Conservation (phyloP, 2,113 vertebrate species). For the Xiphorhynchus elegans region DNA sequence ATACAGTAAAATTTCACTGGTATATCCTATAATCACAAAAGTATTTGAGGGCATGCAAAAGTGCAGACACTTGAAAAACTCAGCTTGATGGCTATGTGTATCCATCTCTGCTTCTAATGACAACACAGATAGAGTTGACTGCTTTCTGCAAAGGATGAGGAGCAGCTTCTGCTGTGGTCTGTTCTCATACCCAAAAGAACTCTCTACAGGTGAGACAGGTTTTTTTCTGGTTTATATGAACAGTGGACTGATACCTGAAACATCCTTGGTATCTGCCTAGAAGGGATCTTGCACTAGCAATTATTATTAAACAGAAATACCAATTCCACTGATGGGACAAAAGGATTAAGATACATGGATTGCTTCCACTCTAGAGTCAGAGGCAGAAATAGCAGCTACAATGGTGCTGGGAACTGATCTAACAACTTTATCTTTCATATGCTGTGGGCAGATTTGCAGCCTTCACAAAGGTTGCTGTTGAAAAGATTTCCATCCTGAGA, state of each 20-base stretch:
- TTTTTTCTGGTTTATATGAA: not conserved
- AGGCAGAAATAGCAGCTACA: not conserved
- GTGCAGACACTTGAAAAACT: not conserved
- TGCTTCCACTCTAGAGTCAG: not conserved
- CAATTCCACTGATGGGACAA: not conserved
- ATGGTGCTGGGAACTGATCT: not conserved
- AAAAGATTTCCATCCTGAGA: not conserved
- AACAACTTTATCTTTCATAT: not conserved
- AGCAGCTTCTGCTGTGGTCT: not conserved
- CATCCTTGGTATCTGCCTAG: not conserved
- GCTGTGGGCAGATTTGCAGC: not conserved
- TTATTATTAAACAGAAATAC: not conserved
- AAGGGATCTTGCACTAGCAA: not conserved
- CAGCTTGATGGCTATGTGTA: accelerated
- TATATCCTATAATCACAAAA: not conserved
- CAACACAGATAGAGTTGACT: not conserved
- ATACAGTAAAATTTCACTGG: not conserved
- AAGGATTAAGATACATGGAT: not conserved
- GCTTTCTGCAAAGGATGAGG: not conserved
- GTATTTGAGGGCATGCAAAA: not conserved
- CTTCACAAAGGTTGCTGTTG: not conserved
- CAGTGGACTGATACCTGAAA: not conserved
- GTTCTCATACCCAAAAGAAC: not conserved
- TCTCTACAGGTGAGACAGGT: not conserved
- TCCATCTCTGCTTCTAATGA: not conserved